phyloP scores from a whole-genome alignment of 2,888 invertebrate species.

The Theretra japonica region DNA sequence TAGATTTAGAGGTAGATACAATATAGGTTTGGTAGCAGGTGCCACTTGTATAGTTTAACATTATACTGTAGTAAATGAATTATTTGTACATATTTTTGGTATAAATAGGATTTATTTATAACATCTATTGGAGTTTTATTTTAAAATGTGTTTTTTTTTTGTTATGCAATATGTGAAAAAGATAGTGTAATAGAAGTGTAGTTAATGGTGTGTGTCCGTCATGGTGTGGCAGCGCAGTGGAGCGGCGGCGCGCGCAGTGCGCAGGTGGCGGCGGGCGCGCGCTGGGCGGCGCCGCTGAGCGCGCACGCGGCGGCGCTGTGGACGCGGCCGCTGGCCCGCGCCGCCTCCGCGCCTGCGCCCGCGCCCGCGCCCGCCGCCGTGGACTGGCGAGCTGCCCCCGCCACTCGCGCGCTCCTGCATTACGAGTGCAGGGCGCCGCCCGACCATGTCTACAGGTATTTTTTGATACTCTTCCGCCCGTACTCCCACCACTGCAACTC shows the following conservation, averaged over 20 bases:
- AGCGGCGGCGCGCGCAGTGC: constrained; percentile 56
- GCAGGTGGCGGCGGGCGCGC: constrained; percentile 82
- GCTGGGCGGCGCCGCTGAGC: constrained; percentile 90
- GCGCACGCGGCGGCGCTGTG: constrained; percentile 90
- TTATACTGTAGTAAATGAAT: neutral
- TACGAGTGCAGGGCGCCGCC: constrained; percentile 70
- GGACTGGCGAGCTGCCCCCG: constrained; percentile 58
- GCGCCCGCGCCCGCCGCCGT: constrained; percentile 52
- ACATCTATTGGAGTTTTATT: no score
- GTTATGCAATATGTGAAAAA: neutral
- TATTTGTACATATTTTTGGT: neutral
- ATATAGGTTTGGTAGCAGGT: neutral
- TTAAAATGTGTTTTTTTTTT: no score
- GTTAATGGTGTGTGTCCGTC: neutral
- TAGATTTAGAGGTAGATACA: neutral
- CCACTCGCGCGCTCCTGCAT: constrained; percentile 55
- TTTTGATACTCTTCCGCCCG: no score
- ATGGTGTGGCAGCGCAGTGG: constrained; percentile 50
- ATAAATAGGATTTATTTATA: no score
- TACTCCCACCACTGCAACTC: no score
- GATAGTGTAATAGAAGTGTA: neutral
- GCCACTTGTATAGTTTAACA: neutral
- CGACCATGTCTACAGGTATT: constrained; percentile 66
- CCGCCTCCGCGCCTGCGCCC: constrained; percentile 60
- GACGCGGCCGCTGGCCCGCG: constrained; percentile 87